Evolutionary conservation across 2,113 vertebrate genomes (phyloP).

Genomic region (Lethenteron reissneri): DNA sequence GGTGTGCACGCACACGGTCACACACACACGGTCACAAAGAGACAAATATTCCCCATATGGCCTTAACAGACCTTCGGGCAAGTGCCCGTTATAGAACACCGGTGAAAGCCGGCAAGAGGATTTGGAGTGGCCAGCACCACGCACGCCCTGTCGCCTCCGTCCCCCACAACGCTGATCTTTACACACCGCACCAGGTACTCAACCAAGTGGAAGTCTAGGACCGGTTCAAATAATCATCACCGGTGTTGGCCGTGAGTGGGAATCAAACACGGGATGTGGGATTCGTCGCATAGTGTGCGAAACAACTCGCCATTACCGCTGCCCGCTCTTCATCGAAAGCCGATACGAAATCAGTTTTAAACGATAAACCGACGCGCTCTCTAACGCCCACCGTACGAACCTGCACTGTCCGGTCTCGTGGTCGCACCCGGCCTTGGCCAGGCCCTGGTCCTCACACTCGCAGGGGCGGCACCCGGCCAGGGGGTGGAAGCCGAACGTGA

Average conservation of each 20-base stretch:
- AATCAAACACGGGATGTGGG: too few relatives aligned
- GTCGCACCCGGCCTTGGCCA: constrained; percentile 32
- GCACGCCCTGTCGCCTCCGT: background rate
- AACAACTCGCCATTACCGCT: too few relatives aligned
- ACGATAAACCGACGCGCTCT: background rate
- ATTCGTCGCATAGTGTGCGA: too few relatives aligned
- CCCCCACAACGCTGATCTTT: background rate
- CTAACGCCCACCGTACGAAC: constrained; percentile 22
- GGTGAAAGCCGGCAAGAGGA: constrained; percentile 5
- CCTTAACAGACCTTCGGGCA: background rate
- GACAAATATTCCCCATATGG: background rate
- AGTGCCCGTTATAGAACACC: background rate
- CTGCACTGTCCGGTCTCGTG: constrained; percentile 44
- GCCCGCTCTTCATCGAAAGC: too few relatives aligned
- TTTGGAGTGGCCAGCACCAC: background rate
- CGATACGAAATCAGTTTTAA: too few relatives aligned
- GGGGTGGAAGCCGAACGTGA: constrained; percentile 59
- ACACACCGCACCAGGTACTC: background rate
- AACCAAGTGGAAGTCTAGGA: too few relatives aligned
- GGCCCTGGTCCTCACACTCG: constrained; percentile 41
- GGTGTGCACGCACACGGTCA: background rate
- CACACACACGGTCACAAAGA: background rate
- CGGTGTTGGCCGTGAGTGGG: too few relatives aligned
- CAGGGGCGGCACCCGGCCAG: constrained; percentile 52
- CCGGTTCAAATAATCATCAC: too few relatives aligned